A percentile compares a stretch with the other conserved stretches of the same genome.
Conservation (phyloP, 1,140 invertebrate genomes). For the Aphaenogaster ashmeadi region DNA sequence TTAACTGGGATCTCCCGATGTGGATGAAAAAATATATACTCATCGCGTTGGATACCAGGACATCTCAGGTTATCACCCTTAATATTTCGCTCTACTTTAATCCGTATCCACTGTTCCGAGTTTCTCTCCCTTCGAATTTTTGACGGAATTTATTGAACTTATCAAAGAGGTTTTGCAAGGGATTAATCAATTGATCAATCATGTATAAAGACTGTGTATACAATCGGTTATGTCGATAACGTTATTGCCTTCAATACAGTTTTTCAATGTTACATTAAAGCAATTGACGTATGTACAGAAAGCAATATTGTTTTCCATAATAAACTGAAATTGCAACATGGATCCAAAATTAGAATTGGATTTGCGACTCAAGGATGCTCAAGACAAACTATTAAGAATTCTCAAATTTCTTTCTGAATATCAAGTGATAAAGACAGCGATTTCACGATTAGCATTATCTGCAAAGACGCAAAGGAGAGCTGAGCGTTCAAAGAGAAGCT, state of each 20-base stretch:
- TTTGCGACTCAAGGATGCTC: background rate
- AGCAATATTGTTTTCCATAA: background rate
- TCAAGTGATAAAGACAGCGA: background rate
- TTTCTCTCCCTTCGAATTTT: slow-evolving; percentile 8
- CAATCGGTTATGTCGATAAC: background rate
- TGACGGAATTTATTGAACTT: slow-evolving; percentile 35
- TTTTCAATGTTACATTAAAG: background rate
- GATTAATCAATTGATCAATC: slow-evolving; percentile 43
- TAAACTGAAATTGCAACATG: background rate
- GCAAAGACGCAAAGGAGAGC: background rate
- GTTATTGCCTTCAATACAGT: background rate
- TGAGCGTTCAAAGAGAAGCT: background rate
- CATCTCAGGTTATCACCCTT: slow-evolving; percentile 40
- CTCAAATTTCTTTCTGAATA: background rate
- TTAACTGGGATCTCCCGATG: slow-evolving; percentile 18
- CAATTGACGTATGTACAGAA: background rate
- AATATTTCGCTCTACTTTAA: slow-evolving; percentile 26
- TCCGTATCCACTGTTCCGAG: background rate
- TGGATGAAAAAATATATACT: slow-evolving; percentile 26
- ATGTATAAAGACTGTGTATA: background rate
- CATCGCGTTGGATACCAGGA: background rate
- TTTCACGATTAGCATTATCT: background rate
- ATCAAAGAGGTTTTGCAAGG: background rate
- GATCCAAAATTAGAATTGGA: background rate
- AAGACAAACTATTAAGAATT: background rate